phyloP scores from a whole-genome alignment of 2,113 vertebrate genomes.

The Ardeotis arabs region DNA sequence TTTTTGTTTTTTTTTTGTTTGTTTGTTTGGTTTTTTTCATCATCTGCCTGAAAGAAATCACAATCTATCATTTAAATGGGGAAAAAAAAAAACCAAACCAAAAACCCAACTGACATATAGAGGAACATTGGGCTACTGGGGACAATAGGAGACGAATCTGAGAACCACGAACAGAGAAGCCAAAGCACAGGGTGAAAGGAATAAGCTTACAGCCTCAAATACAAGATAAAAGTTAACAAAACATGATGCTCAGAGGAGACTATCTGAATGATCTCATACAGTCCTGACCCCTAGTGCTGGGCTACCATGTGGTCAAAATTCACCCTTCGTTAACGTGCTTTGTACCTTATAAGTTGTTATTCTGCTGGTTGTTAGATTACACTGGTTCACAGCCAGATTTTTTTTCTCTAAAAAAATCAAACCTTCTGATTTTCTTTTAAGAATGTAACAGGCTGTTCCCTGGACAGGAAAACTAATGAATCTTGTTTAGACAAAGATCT shows the following conservation, averaged over 20 bases:
- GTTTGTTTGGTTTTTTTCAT: neutral
- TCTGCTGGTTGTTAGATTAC: neutral
- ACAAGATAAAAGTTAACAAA: neutral
- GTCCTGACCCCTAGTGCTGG: neutral
- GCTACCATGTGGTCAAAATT: neutral
- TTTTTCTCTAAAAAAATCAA: neutral
- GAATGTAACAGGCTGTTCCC: neutral
- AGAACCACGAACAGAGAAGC: neutral
- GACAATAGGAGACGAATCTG: neutral
- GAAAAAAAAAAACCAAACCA: neutral
- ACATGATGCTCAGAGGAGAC: neutral
- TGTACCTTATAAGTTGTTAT: neutral
- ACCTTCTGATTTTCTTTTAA: neutral
- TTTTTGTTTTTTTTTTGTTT: neutral
- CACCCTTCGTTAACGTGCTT: neutral
- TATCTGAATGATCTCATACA: neutral
- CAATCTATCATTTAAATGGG: neutral
- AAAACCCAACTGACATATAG: neutral
- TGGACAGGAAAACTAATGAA: neutral
- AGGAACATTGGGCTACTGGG: slow-evolving; percentile 15
- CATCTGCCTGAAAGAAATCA: neutral
- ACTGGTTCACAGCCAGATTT: neutral
- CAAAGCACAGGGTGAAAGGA: neutral
- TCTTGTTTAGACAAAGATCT: neutral
- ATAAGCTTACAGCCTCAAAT: neutral